These are phyloP conservation scores for Ommatoiulus sabulosus DNA, from an alignment of 2,888 invertebrate genomes.

Conservation along the genomic window DNA sequence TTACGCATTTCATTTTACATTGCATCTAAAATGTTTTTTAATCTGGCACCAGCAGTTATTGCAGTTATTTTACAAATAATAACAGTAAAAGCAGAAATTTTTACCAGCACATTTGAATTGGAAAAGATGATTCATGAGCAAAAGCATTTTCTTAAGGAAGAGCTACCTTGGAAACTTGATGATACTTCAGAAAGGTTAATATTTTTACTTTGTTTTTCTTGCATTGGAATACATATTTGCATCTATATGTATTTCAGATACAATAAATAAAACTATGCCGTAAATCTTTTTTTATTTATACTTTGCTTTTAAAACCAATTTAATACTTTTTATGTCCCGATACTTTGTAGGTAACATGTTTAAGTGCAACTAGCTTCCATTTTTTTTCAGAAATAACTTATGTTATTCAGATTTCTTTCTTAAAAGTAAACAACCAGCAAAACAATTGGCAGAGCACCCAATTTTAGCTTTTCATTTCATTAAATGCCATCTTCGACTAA, in stretches of 20 bases:
- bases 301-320: not conserved
- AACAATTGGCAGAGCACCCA: not conserved
- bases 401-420: not conserved
- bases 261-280: too few relatives aligned
- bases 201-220: not conserved
- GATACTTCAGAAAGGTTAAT: not conserved
- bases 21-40: conserved; percentile 3
- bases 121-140: not conserved
- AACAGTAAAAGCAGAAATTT: not conserved
- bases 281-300: too few relatives aligned
- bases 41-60: not conserved
- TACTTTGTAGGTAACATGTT: too few relatives aligned
- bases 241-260: too few relatives aligned
- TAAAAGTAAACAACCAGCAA: not conserved
- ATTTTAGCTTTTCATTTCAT: conserved; percentile 13
- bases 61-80: not conserved
- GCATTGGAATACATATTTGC: not conserved
- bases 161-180: not conserved
- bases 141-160: not conserved
- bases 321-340: too few relatives aligned
- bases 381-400: not conserved
- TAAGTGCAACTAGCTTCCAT: too few relatives aligned
- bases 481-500: conserved; percentile 6
- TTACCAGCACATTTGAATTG: not conserved
- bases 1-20: not conserved